phyloP scores from a whole-genome alignment of 2,113 vertebrate species.

The Dipodomys merriami region DNA sequence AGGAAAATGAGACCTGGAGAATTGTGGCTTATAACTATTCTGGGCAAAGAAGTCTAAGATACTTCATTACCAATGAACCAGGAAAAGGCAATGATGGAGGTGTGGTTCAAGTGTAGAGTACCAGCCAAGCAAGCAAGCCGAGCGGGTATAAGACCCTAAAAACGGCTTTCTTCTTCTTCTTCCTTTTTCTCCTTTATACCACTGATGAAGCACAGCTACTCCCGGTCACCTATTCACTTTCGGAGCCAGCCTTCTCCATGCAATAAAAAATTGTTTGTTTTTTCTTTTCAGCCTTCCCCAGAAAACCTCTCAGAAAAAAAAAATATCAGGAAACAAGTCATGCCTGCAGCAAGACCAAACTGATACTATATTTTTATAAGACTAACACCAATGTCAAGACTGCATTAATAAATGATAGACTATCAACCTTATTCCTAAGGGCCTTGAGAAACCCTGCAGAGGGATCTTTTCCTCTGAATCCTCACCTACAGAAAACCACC shows the following conservation, averaged over 20 bases:
- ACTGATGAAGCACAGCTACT: background rate
- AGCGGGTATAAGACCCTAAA: no score
- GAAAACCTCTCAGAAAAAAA: constrained; percentile 19
- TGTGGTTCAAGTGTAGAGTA: no score
- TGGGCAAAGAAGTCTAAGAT: no score
- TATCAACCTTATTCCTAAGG: constrained; percentile 8
- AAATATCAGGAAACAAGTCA: background rate
- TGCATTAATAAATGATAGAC: background rate
- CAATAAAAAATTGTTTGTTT: background rate
- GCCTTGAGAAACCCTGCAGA: background rate
- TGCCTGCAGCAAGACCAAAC: background rate
- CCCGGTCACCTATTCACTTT: background rate
- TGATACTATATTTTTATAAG: background rate
- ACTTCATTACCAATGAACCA: no score
- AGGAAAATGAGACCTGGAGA: no score
- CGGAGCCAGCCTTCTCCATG: background rate
- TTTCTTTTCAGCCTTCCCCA: constrained; percentile 31
- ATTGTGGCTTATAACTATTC: no score
- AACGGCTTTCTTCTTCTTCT: no score
- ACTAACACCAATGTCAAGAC: constrained; percentile 21
- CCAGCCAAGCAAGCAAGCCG: no score
- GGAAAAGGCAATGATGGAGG: no score
- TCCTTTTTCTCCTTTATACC: background rate
- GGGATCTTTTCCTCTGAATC: constrained; percentile 17
- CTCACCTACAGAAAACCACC: background rate